phyloP scores from a whole-genome alignment of 2,888 invertebrate genomes.

The Drosophila borealis region DNA sequence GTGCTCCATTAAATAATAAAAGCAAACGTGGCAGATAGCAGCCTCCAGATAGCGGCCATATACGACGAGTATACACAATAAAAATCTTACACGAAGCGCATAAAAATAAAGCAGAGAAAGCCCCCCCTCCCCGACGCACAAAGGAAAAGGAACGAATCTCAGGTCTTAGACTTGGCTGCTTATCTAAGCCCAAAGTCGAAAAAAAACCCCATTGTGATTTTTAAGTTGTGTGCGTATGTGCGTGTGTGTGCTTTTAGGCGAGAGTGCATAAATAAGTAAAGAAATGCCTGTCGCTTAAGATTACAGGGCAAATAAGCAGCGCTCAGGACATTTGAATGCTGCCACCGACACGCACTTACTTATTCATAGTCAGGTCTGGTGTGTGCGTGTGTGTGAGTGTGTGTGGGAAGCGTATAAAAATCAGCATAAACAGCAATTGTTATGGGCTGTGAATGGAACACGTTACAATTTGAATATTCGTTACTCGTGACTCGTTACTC shows the following conservation, averaged over 20 bases:
- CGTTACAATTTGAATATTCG: constrained; percentile 5
- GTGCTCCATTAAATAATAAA: constrained; percentile 83
- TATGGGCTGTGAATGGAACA: constrained; percentile 75
- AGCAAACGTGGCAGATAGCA: constrained; percentile 78
- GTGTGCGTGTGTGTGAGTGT: too few relatives aligned
- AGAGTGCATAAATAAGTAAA: constrained; percentile 77
- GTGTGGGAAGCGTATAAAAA: constrained; percentile 63
- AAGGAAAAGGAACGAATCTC: constrained; percentile 42
- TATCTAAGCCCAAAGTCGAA: constrained; percentile 72
- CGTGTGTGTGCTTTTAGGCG: constrained; percentile 55
- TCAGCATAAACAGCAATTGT: constrained; percentile 79
- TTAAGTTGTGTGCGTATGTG: constrained; percentile 69
- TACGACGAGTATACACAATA: constrained; percentile 73
- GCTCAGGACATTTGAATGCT: constrained; percentile 63
- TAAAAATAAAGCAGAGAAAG: constrained; percentile 72
- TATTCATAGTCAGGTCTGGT: constrained; percentile 77
- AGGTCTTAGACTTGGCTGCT: constrained; percentile 53
- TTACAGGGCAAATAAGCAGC: constrained; percentile 75
- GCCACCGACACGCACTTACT: constrained; percentile 70
- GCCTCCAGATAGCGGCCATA: constrained; percentile 61
- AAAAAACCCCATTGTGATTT: constrained; percentile 81
- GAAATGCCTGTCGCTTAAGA: constrained; percentile 82
- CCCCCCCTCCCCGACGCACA: constrained; percentile 12
- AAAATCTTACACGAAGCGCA: constrained; percentile 81
- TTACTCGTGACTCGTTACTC: constrained; percentile 20